Evolutionary conservation across 2,888 invertebrate species (phyloP).

Genomic region (Epinotia nisella): DNA sequence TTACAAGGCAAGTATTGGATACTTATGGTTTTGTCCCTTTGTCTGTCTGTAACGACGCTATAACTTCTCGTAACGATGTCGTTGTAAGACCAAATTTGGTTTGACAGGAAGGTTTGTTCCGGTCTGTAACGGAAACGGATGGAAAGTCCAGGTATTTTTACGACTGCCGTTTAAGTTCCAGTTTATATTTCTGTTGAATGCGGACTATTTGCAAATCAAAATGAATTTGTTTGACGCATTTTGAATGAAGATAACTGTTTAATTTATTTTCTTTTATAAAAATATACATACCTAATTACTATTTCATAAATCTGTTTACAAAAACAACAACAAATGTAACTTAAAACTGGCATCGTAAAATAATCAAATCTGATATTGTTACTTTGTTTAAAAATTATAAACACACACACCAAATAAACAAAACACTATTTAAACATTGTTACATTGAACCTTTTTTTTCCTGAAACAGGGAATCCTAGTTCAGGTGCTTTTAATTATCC

Average conservation of each 20-base stretch:
- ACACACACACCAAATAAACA: no score
- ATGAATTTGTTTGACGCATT: neutral
- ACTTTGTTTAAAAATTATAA: no score
- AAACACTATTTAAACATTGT: no score
- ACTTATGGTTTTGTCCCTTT: constrained; percentile 22
- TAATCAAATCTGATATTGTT: no score
- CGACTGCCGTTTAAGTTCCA: constrained; percentile 18
- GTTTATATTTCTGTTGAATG: neutral
- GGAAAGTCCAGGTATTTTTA: constrained; percentile 28
- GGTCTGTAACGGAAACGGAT: constrained; percentile 22
- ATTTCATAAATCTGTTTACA: no score
- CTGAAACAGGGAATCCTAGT: no score
- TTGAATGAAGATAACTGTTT: neutral
- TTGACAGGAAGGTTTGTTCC: constrained; percentile 35
- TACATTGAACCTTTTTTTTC: no score
- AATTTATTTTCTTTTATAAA: no score
- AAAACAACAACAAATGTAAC: no score
- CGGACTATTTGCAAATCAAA: neutral
- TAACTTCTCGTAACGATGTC: constrained; percentile 31
- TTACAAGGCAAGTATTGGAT: constrained; percentile 19
- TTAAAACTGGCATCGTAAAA: no score
- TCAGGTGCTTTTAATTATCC: no score
- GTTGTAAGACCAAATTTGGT: constrained; percentile 34
- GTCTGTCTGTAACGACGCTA: constrained; percentile 31
- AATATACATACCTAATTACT: no score